phyloP scores from a whole-genome alignment of 2,888 invertebrate genomes.

The Heteromurus nitidus region DNA sequence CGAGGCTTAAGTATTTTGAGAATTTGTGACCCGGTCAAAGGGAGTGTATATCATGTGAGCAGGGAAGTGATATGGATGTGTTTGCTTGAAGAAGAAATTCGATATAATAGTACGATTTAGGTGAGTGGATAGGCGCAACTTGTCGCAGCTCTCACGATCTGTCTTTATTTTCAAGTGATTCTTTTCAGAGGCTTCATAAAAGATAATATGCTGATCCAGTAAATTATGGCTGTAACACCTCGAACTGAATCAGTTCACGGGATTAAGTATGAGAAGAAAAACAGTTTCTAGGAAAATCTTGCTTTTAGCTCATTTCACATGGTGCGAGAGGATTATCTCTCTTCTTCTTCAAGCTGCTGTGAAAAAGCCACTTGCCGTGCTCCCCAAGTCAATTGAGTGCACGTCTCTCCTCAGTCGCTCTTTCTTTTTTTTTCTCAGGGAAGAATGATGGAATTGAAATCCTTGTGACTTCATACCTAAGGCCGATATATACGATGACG shows the following conservation, averaged over 20 bases:
- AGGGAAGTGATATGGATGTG: no score
- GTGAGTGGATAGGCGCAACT: slow-evolving; percentile 10
- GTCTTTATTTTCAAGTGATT: slow-evolving; percentile 23
- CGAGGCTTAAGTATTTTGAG: no score
- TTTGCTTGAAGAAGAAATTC: no score
- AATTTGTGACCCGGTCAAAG: no score
- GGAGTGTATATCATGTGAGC: no score
- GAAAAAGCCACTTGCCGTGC: slow-evolving; percentile 33
- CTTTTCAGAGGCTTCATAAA: slow-evolving; percentile 40
- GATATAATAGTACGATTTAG: no score
- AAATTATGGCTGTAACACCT: slow-evolving; percentile 71
- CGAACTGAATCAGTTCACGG: slow-evolving; percentile 70
- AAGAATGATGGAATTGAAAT: slow-evolving; percentile 12
- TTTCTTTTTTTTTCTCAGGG: no score
- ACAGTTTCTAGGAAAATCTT: slow-evolving; percentile 65
- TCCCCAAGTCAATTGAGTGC: slow-evolving; percentile 39
- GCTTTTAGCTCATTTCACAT: slow-evolving; percentile 50
- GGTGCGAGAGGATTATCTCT: slow-evolving; percentile 53
- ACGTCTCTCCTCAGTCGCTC: slow-evolving; percentile 14
- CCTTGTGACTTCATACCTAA: slow-evolving; percentile 13
- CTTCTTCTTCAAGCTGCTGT: slow-evolving; percentile 17
- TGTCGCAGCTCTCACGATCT: slow-evolving; percentile 37
- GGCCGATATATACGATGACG: slow-evolving; percentile 22
- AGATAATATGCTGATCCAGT: slow-evolving; percentile 65
- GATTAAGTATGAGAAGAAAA: slow-evolving; percentile 62